Conservation (phyloP, 1,140 invertebrate genomes). For the Macrobrachium rosenbergii region DNA sequence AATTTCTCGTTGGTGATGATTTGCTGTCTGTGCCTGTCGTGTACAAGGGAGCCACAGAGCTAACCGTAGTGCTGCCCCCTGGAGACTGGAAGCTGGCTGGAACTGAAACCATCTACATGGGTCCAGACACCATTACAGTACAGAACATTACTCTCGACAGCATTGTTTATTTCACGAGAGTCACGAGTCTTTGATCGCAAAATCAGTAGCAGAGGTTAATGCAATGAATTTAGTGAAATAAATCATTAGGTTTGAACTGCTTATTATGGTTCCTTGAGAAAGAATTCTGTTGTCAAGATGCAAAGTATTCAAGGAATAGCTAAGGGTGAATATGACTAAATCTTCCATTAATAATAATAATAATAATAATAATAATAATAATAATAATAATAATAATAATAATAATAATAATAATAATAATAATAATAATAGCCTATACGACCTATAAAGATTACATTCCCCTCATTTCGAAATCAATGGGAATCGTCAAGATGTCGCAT, state of each 20-base stretch:
- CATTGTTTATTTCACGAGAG: conserved; percentile 54
- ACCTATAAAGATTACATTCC: too few relatives aligned
- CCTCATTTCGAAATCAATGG: too few relatives aligned
- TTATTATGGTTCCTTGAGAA: too few relatives aligned
- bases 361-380: neutral
- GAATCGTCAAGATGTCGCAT: too few relatives aligned
- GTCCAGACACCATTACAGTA: conserved; percentile 37
- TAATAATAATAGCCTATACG: too few relatives aligned
- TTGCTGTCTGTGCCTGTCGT: conserved; percentile 90
- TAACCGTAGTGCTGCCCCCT: conserved; percentile 83
- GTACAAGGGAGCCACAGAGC: conserved; percentile 75
- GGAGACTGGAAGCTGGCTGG: conserved; percentile 79
- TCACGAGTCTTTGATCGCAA: too few relatives aligned
- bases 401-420: neutral
- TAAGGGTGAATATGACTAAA: neutral
- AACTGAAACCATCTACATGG: conserved; percentile 13
- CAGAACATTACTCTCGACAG: conserved; percentile 33
- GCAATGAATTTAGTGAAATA: neutral
- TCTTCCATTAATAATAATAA: neutral
- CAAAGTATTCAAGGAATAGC: too few relatives aligned
- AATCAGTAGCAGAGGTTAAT: too few relatives aligned
- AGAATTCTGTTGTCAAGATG: too few relatives aligned
- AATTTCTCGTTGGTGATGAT: conserved; percentile 86
- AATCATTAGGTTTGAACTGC: neutral
- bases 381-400: neutral